Base-by-base conservation (phyloP, 2,888 invertebrate genomes). In the Gandaritis pyraliata region DNA sequence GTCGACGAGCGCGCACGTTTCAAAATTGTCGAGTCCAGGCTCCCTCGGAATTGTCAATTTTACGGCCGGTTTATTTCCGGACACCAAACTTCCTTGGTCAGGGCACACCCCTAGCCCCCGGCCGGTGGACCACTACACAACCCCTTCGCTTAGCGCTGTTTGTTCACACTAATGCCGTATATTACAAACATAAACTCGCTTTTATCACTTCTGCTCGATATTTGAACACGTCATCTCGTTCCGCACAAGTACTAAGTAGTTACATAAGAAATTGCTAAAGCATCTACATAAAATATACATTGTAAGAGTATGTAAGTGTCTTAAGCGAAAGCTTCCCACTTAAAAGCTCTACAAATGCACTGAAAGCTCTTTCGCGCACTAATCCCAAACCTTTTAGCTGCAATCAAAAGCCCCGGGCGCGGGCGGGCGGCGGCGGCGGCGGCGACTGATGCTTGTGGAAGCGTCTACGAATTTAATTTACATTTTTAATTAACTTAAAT, bases 11-110 rank as follows among this genome's bases (percentile, higher is more conserved):
- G 74, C 74, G 75, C 75, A 78, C 78, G 76, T 74, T 83, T 85
- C 84, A 81, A 82, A 86, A 87, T 87, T 82, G 86, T 87, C 87
- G 86, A 77, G 77, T 73, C 77, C 86, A 82, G 81, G 82, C 85
- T 82, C 84, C 80, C 80, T 81, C 87, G 93, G 93, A 94, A 94
- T 94, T 94, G 94, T 88, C 94, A 94, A 94, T 94, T 94, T 94
- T 94, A 94, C 94, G 94, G 93, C 89, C 93, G 93, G 94, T 94
- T 94, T 94, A 93, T 92, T 93, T 90, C 90, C 92, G 92, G 92
- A 90, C 90, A 93, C 90, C 87, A 87, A 90, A 87, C 86, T 88
- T 90, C 90, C 89, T 86, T 86, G 85, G 88, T 82, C 86, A 83
- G 82, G 74, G 58, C 73, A 69, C 78, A 78, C 81, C 81, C 82